Conservation (phyloP, 1,140 invertebrate genomes). For the Tachypleus tridentatus region DNA sequence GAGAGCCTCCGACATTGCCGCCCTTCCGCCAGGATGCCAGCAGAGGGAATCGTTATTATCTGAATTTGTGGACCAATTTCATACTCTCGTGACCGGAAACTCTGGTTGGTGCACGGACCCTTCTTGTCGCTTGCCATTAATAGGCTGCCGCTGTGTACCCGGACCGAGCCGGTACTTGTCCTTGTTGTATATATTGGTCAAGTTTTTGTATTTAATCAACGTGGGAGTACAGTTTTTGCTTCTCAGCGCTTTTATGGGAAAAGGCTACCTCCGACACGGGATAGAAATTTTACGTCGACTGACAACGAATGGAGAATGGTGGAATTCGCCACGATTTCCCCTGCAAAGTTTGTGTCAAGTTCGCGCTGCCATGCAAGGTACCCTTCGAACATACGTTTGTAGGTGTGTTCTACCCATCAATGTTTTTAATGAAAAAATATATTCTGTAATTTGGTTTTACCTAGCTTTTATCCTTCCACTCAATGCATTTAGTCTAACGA, state of each 20-base stretch:
- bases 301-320: constrained; percentile 31
- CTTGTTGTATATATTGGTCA: constrained; percentile 36
- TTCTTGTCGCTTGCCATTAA: constrained; percentile 26
- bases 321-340: constrained; percentile 33
- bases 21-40: constrained; percentile 33
- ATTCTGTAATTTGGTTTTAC: constrained; percentile 37
- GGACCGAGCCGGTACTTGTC: constrained; percentile 34
- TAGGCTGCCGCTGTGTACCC: constrained; percentile 27
- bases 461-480: constrained; percentile 33
- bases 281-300: constrained; percentile 29
- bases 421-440: constrained; percentile 45
- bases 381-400: constrained; percentile 33
- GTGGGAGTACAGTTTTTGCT: constrained; percentile 37
- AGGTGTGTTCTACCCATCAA: constrained; percentile 44
- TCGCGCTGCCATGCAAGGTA: constrained; percentile 32
- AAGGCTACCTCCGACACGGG: constrained; percentile 32
- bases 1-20: constrained; percentile 32
- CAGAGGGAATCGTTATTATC: constrained; percentile 32
- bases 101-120: constrained; percentile 29
- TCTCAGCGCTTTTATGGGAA: constrained; percentile 33
- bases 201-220: constrained; percentile 37
- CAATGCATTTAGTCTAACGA: constrained; percentile 30
- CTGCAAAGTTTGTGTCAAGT: constrained; percentile 34
- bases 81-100: constrained; percentile 31
- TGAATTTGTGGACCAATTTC: constrained; percentile 35